Base-by-base conservation (phyloP, 2,888 invertebrate genomes). In the Ellobium chinense region DNA sequence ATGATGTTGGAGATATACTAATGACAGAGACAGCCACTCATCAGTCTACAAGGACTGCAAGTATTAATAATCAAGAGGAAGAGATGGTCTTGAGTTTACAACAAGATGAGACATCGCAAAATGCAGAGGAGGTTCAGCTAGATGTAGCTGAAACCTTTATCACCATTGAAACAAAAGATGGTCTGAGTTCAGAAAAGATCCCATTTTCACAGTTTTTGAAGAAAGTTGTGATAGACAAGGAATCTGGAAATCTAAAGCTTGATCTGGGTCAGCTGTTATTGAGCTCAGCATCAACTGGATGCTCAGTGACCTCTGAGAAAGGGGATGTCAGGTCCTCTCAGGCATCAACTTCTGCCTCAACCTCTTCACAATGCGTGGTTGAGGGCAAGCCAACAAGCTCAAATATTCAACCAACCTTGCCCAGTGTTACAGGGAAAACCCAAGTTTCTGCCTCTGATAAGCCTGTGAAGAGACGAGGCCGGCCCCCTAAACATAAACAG, bases 161-260 rank as follows among this genome's bases (percentile, higher is more conserved):
- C 24, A 80, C 75, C 34, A 69, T 80, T 56, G 74, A 80, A 39
- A 80, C 80, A 4, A 80, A 80, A 75, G 69, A 75, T 36, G 80
- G 80, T n/a, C 62, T 68, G 7, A 80, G 80, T 24, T 75, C 80
- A 21, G 68, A 80, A 34, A 75, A 75, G 39, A 75, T 80, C 29
- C 80, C 80, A 39, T 75, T 80, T 56, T 75, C 62, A 3, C 80
- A 80, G 46, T 80, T 75, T 69, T 24, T 80, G 36, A 69, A 75
- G 56, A 68, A 74, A 39, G 58, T 80, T 65, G 63, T 75, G 27
- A 65, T 78, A 14, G 78, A 78, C 56, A 46, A 27, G 54, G 65
- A 72, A 14, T 78, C 78, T 31, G 78, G 78, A 24, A 72, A 72
- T 65, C 31, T 78, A 14, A 78, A 70, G 27, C 18, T 78, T 36